phyloP scores from a whole-genome alignment of 2,113 vertebrate genomes.

The Melanerpes formicivorus region DNA sequence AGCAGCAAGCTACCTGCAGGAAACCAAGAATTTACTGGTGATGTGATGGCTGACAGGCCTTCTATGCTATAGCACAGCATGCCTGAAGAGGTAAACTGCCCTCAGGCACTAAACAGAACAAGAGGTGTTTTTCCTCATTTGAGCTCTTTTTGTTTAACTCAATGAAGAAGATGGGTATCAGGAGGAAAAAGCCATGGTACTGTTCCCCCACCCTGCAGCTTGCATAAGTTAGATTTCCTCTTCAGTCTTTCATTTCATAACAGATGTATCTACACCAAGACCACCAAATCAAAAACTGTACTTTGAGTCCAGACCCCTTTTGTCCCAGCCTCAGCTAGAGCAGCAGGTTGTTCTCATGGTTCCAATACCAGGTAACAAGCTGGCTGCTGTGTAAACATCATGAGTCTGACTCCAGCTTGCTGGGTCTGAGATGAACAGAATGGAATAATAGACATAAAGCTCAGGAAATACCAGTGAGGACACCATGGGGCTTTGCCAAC shows the following conservation, averaged over 20 bases:
- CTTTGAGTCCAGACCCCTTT: neutral
- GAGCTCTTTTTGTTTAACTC: neutral
- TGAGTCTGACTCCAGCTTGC: neutral
- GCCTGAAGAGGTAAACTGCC: neutral
- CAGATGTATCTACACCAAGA: neutral
- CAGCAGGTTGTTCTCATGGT: neutral
- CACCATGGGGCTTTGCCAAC: neutral
- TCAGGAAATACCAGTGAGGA: neutral
- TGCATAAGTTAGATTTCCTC: neutral
- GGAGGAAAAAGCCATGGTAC: neutral
- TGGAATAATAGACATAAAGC: neutral
- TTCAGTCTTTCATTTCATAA: neutral
- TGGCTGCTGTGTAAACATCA: neutral
- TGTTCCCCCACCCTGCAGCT: neutral
- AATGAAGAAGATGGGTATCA: neutral
- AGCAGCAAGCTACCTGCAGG: neutral
- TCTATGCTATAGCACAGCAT: too few species aligned
- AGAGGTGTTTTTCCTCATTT: fast-evolving
- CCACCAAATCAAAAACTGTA: fast-evolving
- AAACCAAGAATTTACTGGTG: neutral
- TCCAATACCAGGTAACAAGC: neutral
- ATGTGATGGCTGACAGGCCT: neutral
- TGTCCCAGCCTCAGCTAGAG: neutral
- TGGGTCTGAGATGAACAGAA: neutral
- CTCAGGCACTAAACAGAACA: neutral